Evolutionary conservation across 2,113 vertebrate species (phyloP).

Genomic region (Nycticryphes semicollaris): DNA sequence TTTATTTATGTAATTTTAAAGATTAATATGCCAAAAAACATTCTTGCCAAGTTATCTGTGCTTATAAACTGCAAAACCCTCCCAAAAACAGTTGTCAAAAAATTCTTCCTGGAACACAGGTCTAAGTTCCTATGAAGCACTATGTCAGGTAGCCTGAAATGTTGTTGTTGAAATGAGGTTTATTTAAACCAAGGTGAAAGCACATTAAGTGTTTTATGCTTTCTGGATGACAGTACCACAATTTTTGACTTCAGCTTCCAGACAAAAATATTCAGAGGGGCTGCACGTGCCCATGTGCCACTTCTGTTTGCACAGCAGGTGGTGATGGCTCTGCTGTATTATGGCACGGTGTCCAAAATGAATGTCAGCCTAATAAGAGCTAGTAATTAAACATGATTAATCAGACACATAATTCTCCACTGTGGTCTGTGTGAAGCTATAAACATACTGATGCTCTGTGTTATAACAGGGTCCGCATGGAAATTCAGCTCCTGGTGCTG

Average conservation of each 20-base stretch:
- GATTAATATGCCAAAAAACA: not conserved
- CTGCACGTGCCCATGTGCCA: rapidly evolving
- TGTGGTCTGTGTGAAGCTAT: not conserved
- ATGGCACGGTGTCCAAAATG: not conserved
- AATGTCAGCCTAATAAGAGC: not conserved
- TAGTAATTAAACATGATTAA: conserved; percentile 21
- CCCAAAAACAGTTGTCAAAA: not conserved
- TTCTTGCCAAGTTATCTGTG: not conserved
- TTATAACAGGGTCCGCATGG: not conserved
- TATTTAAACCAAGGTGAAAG: not conserved
- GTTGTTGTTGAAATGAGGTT: not conserved
- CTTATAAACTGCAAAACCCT: not conserved
- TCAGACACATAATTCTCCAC: not conserved
- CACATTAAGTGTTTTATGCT: not conserved
- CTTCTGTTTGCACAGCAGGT: not conserved
- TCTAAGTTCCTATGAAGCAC: not conserved
- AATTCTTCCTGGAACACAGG: not conserved
- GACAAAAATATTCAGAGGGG: not conserved
- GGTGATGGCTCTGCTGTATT: not conserved
- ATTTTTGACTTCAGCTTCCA: not conserved
- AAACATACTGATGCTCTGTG: not conserved
- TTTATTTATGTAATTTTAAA: not conserved
- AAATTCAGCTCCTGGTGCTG: not conserved
- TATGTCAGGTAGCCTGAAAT: not conserved
- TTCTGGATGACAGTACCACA: not conserved